phyloP scores from a whole-genome alignment of 2,888 invertebrate species.

The Dysmachus trigonus region DNA sequence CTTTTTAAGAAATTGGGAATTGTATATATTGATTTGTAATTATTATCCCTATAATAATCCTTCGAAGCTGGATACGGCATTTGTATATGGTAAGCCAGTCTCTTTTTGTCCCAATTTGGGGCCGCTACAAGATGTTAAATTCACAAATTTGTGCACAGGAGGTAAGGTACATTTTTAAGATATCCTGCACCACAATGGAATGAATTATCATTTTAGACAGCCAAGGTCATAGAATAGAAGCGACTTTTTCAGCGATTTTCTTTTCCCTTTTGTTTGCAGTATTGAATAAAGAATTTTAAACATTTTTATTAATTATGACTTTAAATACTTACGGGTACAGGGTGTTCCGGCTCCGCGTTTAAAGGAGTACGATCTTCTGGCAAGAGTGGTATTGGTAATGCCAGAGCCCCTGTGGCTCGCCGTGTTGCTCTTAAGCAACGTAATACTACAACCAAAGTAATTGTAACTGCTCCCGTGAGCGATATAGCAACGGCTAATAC shows the following conservation, averaged over 20 bases:
- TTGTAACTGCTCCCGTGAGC: slow-evolving; percentile 58
- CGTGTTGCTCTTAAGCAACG: slow-evolving; percentile 56
- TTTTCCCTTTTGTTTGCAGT: too few species aligned
- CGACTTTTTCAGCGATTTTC: neutral
- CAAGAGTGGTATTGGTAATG: slow-evolving; percentile 61
- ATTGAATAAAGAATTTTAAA: neutral
- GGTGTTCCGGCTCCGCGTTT: slow-evolving; percentile 65
- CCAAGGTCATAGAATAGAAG: neutral
- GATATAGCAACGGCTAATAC: slow-evolving; percentile 58
- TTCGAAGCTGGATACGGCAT: neutral
- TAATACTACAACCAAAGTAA: slow-evolving; percentile 58
- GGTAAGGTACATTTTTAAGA: neutral
- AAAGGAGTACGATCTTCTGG: slow-evolving; percentile 61
- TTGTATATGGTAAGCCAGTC: slow-evolving; percentile 44
- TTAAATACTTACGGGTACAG: slow-evolving; percentile 64
- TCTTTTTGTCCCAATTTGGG: slow-evolving; percentile 48
- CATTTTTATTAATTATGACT: neutral
- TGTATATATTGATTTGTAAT: slow-evolving; percentile 49
- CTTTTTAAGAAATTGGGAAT: slow-evolving; percentile 38
- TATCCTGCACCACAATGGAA: neutral
- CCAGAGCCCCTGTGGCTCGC: slow-evolving; percentile 60
- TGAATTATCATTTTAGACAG: neutral
- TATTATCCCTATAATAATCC: slow-evolving; percentile 44
- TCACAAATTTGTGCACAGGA: slow-evolving; percentile 49
- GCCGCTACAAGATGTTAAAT: slow-evolving; percentile 47